These are phyloP conservation scores for Merluccius polli DNA, from an alignment of 2,797 vertebrate species.

Conservation along the genomic window DNA sequence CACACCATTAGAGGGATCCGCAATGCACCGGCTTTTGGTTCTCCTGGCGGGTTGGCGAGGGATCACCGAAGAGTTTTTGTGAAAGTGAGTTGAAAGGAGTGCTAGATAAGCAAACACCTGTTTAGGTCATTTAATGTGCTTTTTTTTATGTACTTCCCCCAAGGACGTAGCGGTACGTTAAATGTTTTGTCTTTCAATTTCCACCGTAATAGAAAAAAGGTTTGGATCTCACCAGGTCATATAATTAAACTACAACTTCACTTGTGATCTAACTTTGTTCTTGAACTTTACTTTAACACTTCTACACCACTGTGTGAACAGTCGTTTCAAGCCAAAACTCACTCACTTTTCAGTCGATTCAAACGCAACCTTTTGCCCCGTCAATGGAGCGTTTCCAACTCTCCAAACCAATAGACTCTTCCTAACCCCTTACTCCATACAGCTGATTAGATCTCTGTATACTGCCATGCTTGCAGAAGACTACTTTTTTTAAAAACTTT, in stretches of 20 bases:
- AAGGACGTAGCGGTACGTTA: neutral
- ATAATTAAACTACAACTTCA: neutral
- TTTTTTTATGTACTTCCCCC: neutral
- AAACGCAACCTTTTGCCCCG: neutral
- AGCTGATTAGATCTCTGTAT: neutral
- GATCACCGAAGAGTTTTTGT: neutral
- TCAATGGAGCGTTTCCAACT: neutral
- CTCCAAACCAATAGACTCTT: neutral
- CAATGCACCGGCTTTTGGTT: neutral
- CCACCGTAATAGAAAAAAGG: neutral
- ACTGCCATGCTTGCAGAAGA: neutral
- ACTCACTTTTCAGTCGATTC: neutral
- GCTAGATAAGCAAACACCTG: neutral
- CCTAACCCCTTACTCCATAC: neutral
- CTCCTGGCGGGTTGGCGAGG: neutral
- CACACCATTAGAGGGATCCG: neutral
- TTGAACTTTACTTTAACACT: neutral
- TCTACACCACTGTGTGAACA: neutral
- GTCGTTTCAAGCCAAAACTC: neutral
- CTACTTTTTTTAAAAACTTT: neutral
- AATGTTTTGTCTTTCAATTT: slow-evolving; percentile 23
- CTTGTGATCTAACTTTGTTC: neutral
- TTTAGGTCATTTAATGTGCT: neutral
- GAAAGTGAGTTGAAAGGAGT: neutral
- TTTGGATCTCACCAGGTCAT: neutral